Evolutionary conservation across 2,888 invertebrate genomes (phyloP).

Genomic region (Maniola hyperantus): DNA sequence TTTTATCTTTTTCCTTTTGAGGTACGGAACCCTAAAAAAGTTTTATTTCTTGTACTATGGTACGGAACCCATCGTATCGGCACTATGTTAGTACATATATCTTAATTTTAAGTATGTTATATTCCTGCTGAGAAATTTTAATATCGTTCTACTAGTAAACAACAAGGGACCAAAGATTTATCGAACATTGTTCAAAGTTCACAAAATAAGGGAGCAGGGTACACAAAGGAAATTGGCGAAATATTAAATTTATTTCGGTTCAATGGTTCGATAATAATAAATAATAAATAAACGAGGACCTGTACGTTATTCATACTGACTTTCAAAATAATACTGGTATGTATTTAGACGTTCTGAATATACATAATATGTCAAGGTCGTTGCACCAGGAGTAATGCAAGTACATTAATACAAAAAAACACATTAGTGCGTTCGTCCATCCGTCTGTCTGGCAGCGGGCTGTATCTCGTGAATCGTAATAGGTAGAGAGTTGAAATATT

Average conservation of each 20-base stretch:
- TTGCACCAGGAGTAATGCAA: too few species aligned
- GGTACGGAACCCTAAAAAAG: too few species aligned
- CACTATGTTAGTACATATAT: too few species aligned
- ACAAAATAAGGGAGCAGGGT: neutral
- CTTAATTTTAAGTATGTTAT: neutral
- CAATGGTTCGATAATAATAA: constrained; percentile 1
- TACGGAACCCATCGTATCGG: too few species aligned
- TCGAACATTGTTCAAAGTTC: constrained; percentile 7
- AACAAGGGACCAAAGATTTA: constrained; percentile 3
- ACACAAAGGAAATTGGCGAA: constrained; percentile 5
- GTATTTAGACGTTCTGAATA: neutral
- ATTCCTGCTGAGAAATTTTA: neutral
- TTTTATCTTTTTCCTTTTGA: too few species aligned
- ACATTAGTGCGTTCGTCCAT: too few species aligned
- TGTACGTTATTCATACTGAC: neutral
- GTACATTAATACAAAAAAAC: too few species aligned
- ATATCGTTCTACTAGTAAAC: neutral
- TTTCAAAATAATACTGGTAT: neutral
- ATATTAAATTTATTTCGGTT: constrained; percentile 5
- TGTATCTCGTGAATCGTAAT: too few species aligned
- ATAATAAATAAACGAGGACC: neutral
- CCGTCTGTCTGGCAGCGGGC: too few species aligned
- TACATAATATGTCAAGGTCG: too few species aligned
- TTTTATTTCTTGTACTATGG: too few species aligned
- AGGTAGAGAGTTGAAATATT: too few species aligned